Evolutionary conservation across 2,797 vertebrate genomes (phyloP), one percentile per base, ranked within the genome.

Genomic region (Ceyx erithaca): DNA sequence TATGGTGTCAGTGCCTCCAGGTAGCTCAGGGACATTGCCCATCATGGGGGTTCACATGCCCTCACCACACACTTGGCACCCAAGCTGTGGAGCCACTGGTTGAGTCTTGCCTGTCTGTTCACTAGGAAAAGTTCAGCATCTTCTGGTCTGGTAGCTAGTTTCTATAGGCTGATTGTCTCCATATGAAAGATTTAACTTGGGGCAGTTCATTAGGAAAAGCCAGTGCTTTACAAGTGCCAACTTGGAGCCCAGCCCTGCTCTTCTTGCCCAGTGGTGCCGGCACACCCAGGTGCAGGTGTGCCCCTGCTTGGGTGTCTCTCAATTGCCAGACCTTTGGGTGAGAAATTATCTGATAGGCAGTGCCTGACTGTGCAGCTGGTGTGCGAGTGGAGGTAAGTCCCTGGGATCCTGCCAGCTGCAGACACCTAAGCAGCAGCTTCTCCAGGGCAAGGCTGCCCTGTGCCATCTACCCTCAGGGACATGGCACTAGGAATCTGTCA

Each of bases 41-140:
- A 1, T 9, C 0, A 0, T 2, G 5, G 54, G 9, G 19, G 5
- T 9, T 63, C 6, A 45, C 0, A 0, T 75, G 28, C 2, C 18
- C 2, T 6, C 2, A 0, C 19, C 0, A 1, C 12, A 19, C 4
- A 6, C 15, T 33, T 62, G 57, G 61, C 26, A 51, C 2, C 9
- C 7, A 25, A 30, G 23, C 30, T 1, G 0, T 9, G 30, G 31
- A 77, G 30, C 23, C 12, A 6, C 51, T 0, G 0, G 6, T 25
- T 73, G 45, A 37, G 14, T 83, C 21, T 70, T 70, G 13, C 48
- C 28, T 68, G 31, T 28, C 17, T 84, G 23, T 64, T 80, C 0
- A 0, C 16, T 55, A 20, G 26, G 12, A 48, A 49, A 43, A 19
- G 55, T 57, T 82, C 63, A 72, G 23, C 58, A 66, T 12, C 33